Evolutionary conservation across 2,888 invertebrate genomes (phyloP).

Genomic region (Mythimna loreyi): DNA sequence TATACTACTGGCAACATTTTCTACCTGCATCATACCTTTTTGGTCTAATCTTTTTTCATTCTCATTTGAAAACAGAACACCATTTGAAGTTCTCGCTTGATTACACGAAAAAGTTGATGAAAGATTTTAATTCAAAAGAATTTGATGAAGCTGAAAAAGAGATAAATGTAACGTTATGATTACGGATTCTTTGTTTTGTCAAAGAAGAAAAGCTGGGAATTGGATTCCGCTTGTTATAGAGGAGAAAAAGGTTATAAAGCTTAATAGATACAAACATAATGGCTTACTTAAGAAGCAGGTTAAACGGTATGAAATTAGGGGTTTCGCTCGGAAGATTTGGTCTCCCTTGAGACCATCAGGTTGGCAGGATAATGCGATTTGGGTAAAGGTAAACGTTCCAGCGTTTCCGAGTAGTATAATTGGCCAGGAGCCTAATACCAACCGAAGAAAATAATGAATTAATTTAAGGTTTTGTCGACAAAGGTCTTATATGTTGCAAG

Average conservation of each 20-base stretch:
- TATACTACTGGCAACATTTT: conserved; percentile 39
- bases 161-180: conserved; percentile 43
- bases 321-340: conserved; percentile 16
- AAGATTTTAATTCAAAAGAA: conserved; percentile 49
- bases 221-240: conserved; percentile 8
- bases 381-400: conserved; percentile 31
- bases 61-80: conserved; percentile 31
- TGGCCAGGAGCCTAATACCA: neutral
- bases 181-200: conserved; percentile 38
- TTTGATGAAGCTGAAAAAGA: conserved; percentile 30
- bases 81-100: conserved; percentile 36
- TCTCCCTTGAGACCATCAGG: conserved; percentile 32
- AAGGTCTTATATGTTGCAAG: neutral
- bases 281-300: conserved; percentile 6
- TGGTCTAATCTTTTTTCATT: conserved; percentile 47
- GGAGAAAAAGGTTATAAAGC: conserved; percentile 12
- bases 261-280: conserved; percentile 16
- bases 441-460: neutral
- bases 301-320: conserved; percentile 45
- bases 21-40: conserved; percentile 33
- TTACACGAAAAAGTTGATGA: conserved; percentile 46
- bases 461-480: neutral
- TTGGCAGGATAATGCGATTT: conserved; percentile 39
- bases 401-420: conserved; percentile 18
- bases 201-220: conserved; percentile 5